Evolutionary conservation across 2,888 invertebrate species (phyloP).

Genomic region (Isoperla grammatica): DNA sequence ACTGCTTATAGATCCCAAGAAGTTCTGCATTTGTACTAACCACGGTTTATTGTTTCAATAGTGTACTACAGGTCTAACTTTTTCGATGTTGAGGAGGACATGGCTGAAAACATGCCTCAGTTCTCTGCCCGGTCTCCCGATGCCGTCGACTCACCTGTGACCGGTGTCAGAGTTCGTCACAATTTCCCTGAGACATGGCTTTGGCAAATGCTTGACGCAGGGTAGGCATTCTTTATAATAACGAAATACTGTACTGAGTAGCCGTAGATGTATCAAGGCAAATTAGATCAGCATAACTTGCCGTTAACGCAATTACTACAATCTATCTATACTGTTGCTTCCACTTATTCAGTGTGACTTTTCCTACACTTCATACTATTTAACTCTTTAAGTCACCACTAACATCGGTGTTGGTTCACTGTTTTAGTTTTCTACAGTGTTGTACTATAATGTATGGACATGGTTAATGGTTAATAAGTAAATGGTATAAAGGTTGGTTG

Average conservation of each 20-base stretch:
- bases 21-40: background rate
- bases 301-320: background rate
- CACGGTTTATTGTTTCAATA: constrained; percentile 33
- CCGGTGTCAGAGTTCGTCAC: constrained; percentile 47
- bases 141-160: constrained; percentile 11
- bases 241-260: no score
- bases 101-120: background rate
- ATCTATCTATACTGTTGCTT: background rate
- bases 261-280: background rate
- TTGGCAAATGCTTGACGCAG: constrained; percentile 55
- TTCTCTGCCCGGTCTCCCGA: constrained; percentile 32
- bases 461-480: background rate
- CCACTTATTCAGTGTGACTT: background rate
- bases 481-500: background rate
- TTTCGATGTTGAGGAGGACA: constrained; percentile 36
- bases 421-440: no score
- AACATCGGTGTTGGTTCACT: no score
- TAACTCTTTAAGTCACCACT: no score
- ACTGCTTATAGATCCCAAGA: no score
- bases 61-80: constrained; percentile 50
- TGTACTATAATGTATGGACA: background rate
- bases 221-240: constrained; percentile 43
- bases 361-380: background rate
- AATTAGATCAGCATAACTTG: background rate
- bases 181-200: constrained; percentile 70